Evolutionary conservation across 2,797 vertebrate genomes (phyloP).

Genomic region (Enoplosus armatus): DNA sequence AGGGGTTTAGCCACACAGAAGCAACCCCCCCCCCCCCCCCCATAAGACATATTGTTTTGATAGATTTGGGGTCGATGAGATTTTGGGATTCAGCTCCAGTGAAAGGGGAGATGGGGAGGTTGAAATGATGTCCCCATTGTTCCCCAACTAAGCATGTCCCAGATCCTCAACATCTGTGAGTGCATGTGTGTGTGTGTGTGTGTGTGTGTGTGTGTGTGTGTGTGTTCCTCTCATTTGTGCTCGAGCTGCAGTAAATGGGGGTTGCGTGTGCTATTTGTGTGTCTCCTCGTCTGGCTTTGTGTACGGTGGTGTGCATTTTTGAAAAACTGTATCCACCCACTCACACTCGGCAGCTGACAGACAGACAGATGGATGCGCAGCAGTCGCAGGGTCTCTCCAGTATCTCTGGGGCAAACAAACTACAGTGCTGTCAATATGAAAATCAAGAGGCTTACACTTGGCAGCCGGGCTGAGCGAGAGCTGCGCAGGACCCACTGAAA

Average conservation of each 20-base stretch:
- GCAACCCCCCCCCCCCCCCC: slow-evolving; percentile 31
- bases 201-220: slow-evolving; percentile 14
- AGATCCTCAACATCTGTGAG: slow-evolving; percentile 54
- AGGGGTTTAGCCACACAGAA: slow-evolving; percentile 42
- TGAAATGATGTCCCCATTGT: slow-evolving; percentile 38
- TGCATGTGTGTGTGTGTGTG: not conserved
- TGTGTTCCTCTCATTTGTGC: slow-evolving; percentile 11
- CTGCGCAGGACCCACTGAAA: slow-evolving; percentile 30
- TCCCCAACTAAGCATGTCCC: slow-evolving; percentile 39
- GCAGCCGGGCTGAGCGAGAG: slow-evolving; percentile 7
- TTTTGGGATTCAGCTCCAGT: slow-evolving; percentile 46
- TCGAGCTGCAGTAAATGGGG: slow-evolving; percentile 27
- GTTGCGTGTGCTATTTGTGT: slow-evolving; percentile 29
- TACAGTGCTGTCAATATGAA: slow-evolving; percentile 40
- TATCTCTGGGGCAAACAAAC: slow-evolving; percentile 40
- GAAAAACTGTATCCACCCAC: slow-evolving; percentile 35
- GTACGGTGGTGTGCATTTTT: not conserved
- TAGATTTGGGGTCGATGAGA: slow-evolving; percentile 51
- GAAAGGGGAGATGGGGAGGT: slow-evolving; percentile 15
- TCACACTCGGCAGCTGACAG: slow-evolving; percentile 35
- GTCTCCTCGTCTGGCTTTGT: slow-evolving; percentile 8
- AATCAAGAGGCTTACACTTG: slow-evolving; percentile 39
- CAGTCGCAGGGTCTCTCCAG: slow-evolving; percentile 39
- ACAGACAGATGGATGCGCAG: slow-evolving; percentile 47
- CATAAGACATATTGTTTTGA: slow-evolving; percentile 36